Evolutionary conservation across 1,140 invertebrate species (phyloP).

Genomic region (Drusus annulatus): DNA sequence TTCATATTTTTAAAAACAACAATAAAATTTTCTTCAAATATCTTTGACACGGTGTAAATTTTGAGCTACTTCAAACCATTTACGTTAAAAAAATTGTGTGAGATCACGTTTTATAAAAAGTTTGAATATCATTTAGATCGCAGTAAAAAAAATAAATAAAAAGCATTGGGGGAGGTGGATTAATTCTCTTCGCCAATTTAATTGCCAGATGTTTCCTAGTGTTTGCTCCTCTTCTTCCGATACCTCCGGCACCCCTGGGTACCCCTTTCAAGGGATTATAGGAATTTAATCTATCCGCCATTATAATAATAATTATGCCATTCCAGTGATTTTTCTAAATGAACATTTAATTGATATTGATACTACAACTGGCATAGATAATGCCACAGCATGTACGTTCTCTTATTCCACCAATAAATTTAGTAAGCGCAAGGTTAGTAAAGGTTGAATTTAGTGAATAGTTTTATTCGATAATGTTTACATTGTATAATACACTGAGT

Average conservation of each 20-base stretch:
- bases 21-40: no score
- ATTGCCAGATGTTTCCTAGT: conserved; percentile 59
- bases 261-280: conserved; percentile 41
- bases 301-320: conserved; percentile 23
- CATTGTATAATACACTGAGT: no score
- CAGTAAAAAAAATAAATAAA: conserved; percentile 57
- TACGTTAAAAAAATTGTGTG: background rate
- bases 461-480: no score
- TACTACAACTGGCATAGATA: no score
- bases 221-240: conserved; percentile 44
- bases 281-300: conserved; percentile 38
- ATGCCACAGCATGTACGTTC: no score
- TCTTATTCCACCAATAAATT: no score
- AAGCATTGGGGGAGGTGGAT: conserved; percentile 56
- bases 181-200: conserved; percentile 59
- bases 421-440: no score
- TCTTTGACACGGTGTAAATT: no score
- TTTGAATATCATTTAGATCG: conserved; percentile 32
- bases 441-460: no score
- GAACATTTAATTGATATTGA: no score
- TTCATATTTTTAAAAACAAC: no score
- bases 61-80: background rate
- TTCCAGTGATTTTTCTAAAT: background rate
- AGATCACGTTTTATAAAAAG: conserved; percentile 23
- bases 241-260: background rate